Conservation (phyloP, 2,797 vertebrate genomes). For the Xerus rutilus region DNA sequence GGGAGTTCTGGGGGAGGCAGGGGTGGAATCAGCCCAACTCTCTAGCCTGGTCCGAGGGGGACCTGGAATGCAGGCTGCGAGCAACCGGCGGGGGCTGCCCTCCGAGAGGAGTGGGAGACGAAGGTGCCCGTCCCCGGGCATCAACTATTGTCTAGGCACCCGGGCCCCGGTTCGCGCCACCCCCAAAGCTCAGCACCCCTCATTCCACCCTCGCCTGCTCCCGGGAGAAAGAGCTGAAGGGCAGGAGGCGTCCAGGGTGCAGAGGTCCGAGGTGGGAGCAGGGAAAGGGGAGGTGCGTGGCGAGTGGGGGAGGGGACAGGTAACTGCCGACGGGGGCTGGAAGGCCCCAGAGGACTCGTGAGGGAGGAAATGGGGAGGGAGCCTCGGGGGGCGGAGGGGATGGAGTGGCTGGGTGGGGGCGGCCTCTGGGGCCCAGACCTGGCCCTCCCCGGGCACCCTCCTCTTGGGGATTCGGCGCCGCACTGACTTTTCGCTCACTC, state of each 20-base stretch:
- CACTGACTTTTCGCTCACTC: slow-evolving; percentile 79
- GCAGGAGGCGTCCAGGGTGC: not conserved
- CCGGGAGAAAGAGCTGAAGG: not conserved
- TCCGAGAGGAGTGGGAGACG: not conserved
- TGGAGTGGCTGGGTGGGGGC: not conserved
- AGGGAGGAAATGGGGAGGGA: slow-evolving; percentile 1
- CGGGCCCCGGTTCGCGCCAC: slow-evolving; percentile 59
- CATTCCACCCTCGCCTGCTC: slow-evolving; percentile 48
- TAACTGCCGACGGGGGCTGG: slow-evolving; percentile 56
- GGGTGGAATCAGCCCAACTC: slow-evolving; percentile 56
- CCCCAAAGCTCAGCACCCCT: slow-evolving; percentile 47
- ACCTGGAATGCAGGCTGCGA: not conserved
- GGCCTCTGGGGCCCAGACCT: slow-evolving; percentile 55
- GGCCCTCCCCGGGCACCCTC: slow-evolving; percentile 66
- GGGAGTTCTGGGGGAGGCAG: not conserved
- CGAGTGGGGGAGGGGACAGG: slow-evolving; percentile 76
- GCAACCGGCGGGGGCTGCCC: not conserved
- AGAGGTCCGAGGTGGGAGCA: not conserved
- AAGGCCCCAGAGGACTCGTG: not conserved
- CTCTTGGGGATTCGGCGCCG: slow-evolving; percentile 54
- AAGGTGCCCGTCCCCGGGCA: slow-evolving; percentile 19
- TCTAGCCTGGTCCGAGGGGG: not conserved
- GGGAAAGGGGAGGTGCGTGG: slow-evolving; percentile 12
- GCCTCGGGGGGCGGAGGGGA: slow-evolving; percentile 3
- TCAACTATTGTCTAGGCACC: slow-evolving; percentile 79